Evolutionary conservation across 2,113 vertebrate genomes (phyloP), one percentile per base, ranked within the genome.

Genomic region (Eptesicus fuscus): DNA sequence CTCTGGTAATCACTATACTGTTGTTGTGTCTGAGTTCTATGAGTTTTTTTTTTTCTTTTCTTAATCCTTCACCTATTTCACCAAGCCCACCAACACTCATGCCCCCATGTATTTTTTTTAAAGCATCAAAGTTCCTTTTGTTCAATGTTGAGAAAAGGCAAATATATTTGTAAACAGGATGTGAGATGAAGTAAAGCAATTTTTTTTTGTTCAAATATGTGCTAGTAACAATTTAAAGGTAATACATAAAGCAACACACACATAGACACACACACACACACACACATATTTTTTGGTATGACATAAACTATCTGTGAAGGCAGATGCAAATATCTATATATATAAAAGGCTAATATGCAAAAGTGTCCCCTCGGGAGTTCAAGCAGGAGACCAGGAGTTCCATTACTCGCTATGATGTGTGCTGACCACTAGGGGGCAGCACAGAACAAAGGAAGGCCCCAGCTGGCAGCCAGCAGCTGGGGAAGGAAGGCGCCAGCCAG

Each of bases 191-290:
- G 63, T 67, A 67, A 67, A 17, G 32, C 63, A 67, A n/a, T 67
- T 67, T n/a, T 6, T 67, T n/a, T n/a, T 67, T 67, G 7, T 67
- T n/a, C 63, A 67, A 67, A n/a, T n/a, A 67, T 67, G 32, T 67
- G 63, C 67, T 51, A 76, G 25, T 69, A 86, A 85, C 13, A 51
- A 73, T 20, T 67, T 80, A 49, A 87, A 42, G 91, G 73, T 87
- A 79, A 94, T 67, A 69, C 91, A 94, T 73, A 87, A 73, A 40
- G 30, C 28, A 96, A n/a, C 71, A 42, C 88, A 67, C 20, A 73
- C 25, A 61, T 20, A 49, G 14, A 49, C 22, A 56, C 49, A 49
- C 49, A 49, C 20, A 56, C 56, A n/a, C 71, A 42, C 88, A 67
- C 20, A 78, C 30, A 65, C 56, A 61, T 10, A 10, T 61, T 9